These are phyloP conservation scores for Incurvaria masculella DNA, from an alignment of 2,888 invertebrate genomes.

Conservation along the genomic window DNA sequence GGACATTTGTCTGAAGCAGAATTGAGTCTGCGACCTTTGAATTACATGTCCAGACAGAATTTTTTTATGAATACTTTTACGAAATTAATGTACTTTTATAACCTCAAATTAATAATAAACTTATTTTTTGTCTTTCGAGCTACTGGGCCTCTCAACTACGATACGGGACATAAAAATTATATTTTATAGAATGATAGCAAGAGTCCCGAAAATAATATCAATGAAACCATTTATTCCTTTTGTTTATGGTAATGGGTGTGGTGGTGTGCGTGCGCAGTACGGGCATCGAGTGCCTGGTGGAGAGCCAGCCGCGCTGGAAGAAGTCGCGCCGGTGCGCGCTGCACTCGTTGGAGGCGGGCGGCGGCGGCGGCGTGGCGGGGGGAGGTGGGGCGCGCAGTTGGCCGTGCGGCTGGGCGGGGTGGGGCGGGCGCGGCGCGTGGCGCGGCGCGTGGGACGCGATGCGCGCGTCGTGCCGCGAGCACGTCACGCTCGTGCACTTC, in stretches of 20 bases:
- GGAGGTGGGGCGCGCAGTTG: slow-evolving; percentile 73
- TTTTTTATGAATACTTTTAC: too few relatives aligned
- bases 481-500: slow-evolving; percentile 85
- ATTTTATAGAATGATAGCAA: too few relatives aligned
- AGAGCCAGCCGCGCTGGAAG: slow-evolving; percentile 80
- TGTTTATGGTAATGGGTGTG: not conserved
- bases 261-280: slow-evolving; percentile 44
- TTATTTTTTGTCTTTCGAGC: too few relatives aligned
- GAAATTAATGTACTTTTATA: too few relatives aligned
- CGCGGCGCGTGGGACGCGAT: slow-evolving; percentile 83
- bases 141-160: too few relatives aligned
- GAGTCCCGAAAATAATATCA: too few relatives aligned
- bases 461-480: slow-evolving; percentile 74
- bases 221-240: not conserved
- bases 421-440: slow-evolving; percentile 65
- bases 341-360: slow-evolving; percentile 87
- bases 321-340: slow-evolving; percentile 86
- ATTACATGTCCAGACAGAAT: too few relatives aligned
- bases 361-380: slow-evolving; percentile 70
- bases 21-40: too few relatives aligned
- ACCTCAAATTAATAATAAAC: too few relatives aligned
- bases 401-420: slow-evolving; percentile 69
- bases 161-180: too few relatives aligned
- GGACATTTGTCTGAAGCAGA: too few relatives aligned
- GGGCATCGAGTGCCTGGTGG: slow-evolving; percentile 72